Base-by-base conservation (phyloP, 2,888 invertebrate genomes). In the Melanostoma scalare region DNA sequence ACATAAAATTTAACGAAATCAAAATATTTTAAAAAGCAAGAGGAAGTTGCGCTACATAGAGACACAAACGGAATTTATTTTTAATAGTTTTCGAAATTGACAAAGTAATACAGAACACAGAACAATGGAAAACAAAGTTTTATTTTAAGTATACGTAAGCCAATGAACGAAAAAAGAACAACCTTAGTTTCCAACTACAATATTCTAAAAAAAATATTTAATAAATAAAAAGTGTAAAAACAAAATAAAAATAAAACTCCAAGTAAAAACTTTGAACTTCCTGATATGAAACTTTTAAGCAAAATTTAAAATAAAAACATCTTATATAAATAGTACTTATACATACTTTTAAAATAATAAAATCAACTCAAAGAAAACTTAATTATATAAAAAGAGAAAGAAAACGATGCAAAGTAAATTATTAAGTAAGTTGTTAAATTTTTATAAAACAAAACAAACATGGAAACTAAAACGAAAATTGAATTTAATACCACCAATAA, bases 381-480 rank as follows among this genome's bases (percentile, higher is more conserved):
- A 36, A 73, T 35, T 9, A 33, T 30, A 46, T 40, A 63, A 36
- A 50, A 71, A 58, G 69, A 67, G 48, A 9, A n/a, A 38, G 60
- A 69, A 68, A 56, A 30, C 30, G 73, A 76, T 61, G 53, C 55
- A 72, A 68, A 76, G 20, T 53, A 71, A 58, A 77, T 77, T 71
- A 58, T 60, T 81, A 71, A 67, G 60, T 52, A 65, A 80, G 61
- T 76, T 85, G 85, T 85, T 75, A 85, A 71, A 42, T 71, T 75
- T 80, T 81, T 80, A 67, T 74, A 79, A 44, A 72, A 72, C 30
- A 56, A 63, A 69, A 56, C 6, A 42, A 65, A 58, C 20, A 58
- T 40, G 60, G 76, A 82, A 63, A 82, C 73, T 68, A 69, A 75
- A 85, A 85, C 80, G 77, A 84, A 79, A 86, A 80, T 86, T 85